Evolutionary conservation across 2,888 invertebrate genomes (phyloP).

Genomic region (Octonoba sinensis): DNA sequence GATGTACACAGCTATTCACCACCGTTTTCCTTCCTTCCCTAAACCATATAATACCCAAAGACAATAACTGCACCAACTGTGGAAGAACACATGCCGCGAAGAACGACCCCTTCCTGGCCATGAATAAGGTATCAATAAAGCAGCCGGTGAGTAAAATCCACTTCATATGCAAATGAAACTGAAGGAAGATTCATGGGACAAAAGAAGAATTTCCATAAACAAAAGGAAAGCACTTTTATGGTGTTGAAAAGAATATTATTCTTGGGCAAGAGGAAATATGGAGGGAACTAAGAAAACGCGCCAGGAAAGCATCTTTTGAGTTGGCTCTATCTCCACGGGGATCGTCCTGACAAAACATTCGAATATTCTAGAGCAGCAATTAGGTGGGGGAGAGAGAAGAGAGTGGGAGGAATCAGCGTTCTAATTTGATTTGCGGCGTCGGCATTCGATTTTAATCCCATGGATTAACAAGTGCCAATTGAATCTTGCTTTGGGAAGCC

Average conservation of each 20-base stretch:
- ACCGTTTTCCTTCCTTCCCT: too few relatives aligned
- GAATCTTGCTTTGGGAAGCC: conserved; percentile 18
- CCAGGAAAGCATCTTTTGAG: too few relatives aligned
- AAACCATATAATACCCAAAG: conserved; percentile 20
- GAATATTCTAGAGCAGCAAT: too few relatives aligned
- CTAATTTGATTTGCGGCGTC: conserved; percentile 58
- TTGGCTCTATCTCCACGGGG: too few relatives aligned
- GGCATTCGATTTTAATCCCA: conserved; percentile 44
- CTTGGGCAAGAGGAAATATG: neutral
- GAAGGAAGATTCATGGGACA: conserved; percentile 14
- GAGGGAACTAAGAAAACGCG: neutral
- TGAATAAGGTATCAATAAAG: conserved; percentile 62
- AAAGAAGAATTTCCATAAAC: conserved; percentile 45
- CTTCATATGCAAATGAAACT: conserved; percentile 61
- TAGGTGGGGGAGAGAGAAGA: neutral
- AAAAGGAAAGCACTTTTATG: conserved; percentile 49
- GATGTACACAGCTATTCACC: too few relatives aligned
- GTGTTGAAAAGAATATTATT: conserved; percentile 56
- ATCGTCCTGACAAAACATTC: too few relatives aligned
- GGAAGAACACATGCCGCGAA: conserved; percentile 50
- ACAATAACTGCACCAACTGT: conserved; percentile 28
- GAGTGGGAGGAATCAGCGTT: neutral
- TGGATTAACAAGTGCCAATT: conserved; percentile 54
- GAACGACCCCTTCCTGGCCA: conserved; percentile 37
- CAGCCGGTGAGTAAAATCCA: conserved; percentile 12